These are phyloP conservation scores for Montipora cactus DNA, from an alignment of 64 coral and sea anemone genomes.

Conservation along the genomic window DNA sequence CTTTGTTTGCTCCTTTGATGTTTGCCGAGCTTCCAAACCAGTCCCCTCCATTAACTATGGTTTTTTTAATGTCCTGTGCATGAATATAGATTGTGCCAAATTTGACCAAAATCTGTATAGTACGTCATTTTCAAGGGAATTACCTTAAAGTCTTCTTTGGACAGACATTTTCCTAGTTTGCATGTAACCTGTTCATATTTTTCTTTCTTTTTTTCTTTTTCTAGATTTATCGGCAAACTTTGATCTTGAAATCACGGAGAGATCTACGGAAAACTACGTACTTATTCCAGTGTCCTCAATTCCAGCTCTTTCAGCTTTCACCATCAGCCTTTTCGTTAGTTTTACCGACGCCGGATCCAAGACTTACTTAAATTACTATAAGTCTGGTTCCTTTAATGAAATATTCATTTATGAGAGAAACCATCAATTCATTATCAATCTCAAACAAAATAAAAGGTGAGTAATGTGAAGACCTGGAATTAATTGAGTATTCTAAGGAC, in stretches of 20 bases:
- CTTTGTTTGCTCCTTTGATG: too few species aligned
- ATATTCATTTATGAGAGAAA: slow-evolving; percentile 61
- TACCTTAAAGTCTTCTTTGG: too few species aligned
- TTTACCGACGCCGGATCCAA: slow-evolving; percentile 42
- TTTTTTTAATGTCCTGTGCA: too few species aligned
- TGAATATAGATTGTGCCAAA: too few species aligned
- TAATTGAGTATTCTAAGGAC: neutral
- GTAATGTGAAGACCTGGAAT: neutral
- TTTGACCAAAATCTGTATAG: too few species aligned
- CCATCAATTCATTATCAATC: neutral
- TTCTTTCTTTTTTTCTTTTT: neutral
- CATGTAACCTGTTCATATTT: too few species aligned
- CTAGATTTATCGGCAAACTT: slow-evolving; percentile 33
- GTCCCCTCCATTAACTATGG: too few species aligned
- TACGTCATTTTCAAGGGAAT: too few species aligned
- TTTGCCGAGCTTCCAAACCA: too few species aligned
- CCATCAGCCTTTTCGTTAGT: slow-evolving; percentile 71
- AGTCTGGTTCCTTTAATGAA: neutral
- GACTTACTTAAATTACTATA: slow-evolving; percentile 65
- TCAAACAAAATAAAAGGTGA: slow-evolving; percentile 36
- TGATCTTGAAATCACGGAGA: slow-evolving; percentile 64
- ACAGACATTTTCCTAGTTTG: too few species aligned
- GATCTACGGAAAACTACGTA: slow-evolving; percentile 1
- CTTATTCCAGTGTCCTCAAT: neutral
- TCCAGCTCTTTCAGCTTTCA: slow-evolving; percentile 52